Evolutionary conservation across 64 coral and sea anemone genomes (phyloP).

Genomic region (Montipora capricornis): DNA sequence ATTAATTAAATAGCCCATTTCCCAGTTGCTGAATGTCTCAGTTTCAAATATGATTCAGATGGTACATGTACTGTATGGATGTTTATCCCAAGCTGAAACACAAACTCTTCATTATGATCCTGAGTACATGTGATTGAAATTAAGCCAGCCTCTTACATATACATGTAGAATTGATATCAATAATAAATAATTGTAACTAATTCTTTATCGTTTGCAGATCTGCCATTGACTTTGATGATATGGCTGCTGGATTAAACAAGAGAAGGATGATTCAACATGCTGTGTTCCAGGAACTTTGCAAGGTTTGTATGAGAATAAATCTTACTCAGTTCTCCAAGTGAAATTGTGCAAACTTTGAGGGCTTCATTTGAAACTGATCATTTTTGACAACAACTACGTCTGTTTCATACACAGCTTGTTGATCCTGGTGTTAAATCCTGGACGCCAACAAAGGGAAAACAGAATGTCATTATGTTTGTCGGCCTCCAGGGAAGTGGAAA

Average conservation of each 20-base stretch:
- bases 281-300: constrained; percentile 99
- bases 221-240: constrained; percentile 99
- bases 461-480: constrained; percentile 99
- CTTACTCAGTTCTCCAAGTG: background rate
- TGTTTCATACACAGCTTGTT: constrained; percentile 72
- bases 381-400: too few species aligned
- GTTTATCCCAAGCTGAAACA: too few species aligned
- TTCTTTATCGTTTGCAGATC: constrained; percentile 56
- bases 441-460: constrained; percentile 92
- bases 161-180: too few species aligned
- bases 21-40: too few species aligned
- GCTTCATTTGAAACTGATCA: too few species aligned
- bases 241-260: constrained; percentile 98
- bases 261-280: constrained; percentile 99
- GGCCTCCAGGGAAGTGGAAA: constrained; percentile 99
- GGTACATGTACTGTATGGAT: too few species aligned
- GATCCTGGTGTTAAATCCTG: constrained; percentile 98
- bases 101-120: background rate
- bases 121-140: background rate
- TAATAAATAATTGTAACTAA: too few species aligned
- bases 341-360: background rate
- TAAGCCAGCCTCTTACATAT: too few species aligned
- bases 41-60: too few species aligned
- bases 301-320: constrained; percentile 45
- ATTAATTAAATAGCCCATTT: too few species aligned